phyloP scores from a whole-genome alignment of 2,888 invertebrate genomes.

The Oxyteleia sp. region DNA sequence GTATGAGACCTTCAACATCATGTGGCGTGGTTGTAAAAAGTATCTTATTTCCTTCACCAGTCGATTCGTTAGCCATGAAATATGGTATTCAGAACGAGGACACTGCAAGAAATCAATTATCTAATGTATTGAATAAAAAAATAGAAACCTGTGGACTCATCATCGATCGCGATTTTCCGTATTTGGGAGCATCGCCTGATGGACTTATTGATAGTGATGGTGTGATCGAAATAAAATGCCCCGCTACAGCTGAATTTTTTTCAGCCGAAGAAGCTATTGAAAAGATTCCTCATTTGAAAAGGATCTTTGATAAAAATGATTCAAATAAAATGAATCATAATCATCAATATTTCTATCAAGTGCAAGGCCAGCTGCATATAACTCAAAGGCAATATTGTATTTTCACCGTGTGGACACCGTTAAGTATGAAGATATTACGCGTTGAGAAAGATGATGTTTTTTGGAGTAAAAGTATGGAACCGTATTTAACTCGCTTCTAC shows the following conservation, averaged over 20 bases:
- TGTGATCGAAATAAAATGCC: slow-evolving; percentile 72
- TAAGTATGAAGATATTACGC: slow-evolving; percentile 50
- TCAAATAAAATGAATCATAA: slow-evolving; percentile 56
- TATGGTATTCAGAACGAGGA: slow-evolving; percentile 67
- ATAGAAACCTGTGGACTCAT: slow-evolving; percentile 46
- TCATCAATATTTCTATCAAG: slow-evolving; percentile 46
- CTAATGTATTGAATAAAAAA: slow-evolving; percentile 2
- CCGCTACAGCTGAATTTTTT: slow-evolving; percentile 7
- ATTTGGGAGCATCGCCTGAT: slow-evolving; percentile 61
- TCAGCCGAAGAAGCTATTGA: slow-evolving; percentile 41
- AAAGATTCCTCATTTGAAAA: neutral
- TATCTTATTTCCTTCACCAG: slow-evolving; percentile 4
- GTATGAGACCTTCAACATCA: slow-evolving; percentile 8
- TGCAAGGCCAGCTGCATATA: slow-evolving; percentile 73
- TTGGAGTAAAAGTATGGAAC: slow-evolving; percentile 68
- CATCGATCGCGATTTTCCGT: slow-evolving; percentile 41
- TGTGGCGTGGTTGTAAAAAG: neutral
- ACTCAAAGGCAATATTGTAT: slow-evolving; percentile 72
- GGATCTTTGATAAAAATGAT: slow-evolving; percentile 44
- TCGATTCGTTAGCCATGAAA: neutral
- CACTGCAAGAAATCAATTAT: slow-evolving; percentile 33
- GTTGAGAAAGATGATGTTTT: slow-evolving; percentile 72
- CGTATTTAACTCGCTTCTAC: slow-evolving; percentile 67
- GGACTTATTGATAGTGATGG: slow-evolving; percentile 65
- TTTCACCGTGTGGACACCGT: slow-evolving; percentile 74